A percentile compares a stretch with the other conserved stretches of the same genome.
These are phyloP conservation scores for Acipenser oxyrinchus DNA, from an alignment of 2,797 vertebrate species.

Conservation along the genomic window DNA sequence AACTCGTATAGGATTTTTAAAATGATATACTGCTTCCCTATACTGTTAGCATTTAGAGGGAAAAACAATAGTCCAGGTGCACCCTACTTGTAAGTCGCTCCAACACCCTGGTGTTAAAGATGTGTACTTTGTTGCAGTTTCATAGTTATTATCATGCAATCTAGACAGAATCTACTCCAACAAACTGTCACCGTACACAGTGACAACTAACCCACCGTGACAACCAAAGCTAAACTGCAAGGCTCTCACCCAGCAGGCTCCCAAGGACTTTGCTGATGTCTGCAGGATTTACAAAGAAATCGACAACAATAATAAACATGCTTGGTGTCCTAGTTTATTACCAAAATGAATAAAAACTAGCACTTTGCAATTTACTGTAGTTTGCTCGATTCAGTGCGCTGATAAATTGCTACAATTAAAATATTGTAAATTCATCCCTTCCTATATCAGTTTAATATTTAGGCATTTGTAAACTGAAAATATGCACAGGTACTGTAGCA, in stretches of 20 bases:
- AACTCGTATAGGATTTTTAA: no score
- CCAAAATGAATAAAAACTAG: slow-evolving; percentile 26
- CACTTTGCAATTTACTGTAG: neutral
- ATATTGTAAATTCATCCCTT: neutral
- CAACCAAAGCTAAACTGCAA: slow-evolving; percentile 13
- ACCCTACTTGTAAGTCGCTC: no score
- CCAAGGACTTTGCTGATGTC: slow-evolving; percentile 18
- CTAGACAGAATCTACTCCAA: slow-evolving; percentile 36
- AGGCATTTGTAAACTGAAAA: no score
- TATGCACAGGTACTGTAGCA: no score
- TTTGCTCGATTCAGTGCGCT: neutral
- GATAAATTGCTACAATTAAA: slow-evolving; percentile 7
- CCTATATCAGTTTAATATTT: neutral
- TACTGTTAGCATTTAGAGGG: no score
- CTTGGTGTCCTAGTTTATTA: slow-evolving; percentile 24
- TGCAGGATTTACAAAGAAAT: slow-evolving; percentile 31
- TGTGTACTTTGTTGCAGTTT: slow-evolving; percentile 36
- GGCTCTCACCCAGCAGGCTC: slow-evolving; percentile 17
- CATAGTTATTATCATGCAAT: slow-evolving; percentile 42
- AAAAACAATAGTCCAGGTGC: no score
- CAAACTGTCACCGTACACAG: slow-evolving; percentile 28
- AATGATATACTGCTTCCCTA: no score
- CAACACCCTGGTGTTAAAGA: neutral
- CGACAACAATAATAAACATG: slow-evolving; percentile 38
- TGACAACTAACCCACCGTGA: slow-evolving; percentile 29